These are phyloP conservation scores for Chymomyza amoena DNA, from an alignment of 2,888 invertebrate species.

Conservation along the genomic window DNA sequence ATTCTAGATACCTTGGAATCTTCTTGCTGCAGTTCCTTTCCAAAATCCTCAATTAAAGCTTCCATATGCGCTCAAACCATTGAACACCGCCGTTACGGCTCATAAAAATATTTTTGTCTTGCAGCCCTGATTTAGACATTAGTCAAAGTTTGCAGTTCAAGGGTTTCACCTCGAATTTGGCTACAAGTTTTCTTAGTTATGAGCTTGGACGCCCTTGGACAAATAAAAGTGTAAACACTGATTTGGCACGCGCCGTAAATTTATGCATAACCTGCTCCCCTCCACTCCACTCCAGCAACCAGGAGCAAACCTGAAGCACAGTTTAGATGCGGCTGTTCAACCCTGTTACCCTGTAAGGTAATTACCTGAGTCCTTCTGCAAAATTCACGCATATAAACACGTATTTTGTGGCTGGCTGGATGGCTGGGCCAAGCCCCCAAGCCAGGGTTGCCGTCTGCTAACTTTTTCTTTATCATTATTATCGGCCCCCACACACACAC, in stretches of 20 bases:
- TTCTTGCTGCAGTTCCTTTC: no score
- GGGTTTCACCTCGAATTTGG: constrained; percentile 26
- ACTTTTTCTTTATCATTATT: constrained; percentile 69
- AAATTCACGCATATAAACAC: constrained; percentile 71
- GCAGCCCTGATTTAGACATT: constrained; percentile 58
- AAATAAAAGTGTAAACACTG: constrained; percentile 66
- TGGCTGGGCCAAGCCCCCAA: constrained; percentile 13
- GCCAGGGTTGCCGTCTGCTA: constrained; percentile 51
- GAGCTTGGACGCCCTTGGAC: constrained; percentile 28
- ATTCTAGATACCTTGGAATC: no score
- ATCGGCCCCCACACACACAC: constrained; percentile 34
- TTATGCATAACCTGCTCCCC: constrained; percentile 50
- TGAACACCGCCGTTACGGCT: neutral
- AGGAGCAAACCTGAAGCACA: neutral
- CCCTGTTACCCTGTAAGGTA: constrained; percentile 63
- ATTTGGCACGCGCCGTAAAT: constrained; percentile 70
- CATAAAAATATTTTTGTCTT: neutral
- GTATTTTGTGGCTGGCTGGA: constrained; percentile 55
- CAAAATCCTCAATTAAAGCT: no score
- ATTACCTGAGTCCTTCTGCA: constrained; percentile 69
- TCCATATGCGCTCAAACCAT: neutral
- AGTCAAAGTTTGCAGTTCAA: constrained; percentile 45
- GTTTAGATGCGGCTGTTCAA: constrained; percentile 11
- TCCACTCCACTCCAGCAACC: neutral
- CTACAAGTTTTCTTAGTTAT: constrained; percentile 37